Evolutionary conservation across 2,888 invertebrate genomes (phyloP).

Genomic region (Coronaproctus castanopsis): DNA sequence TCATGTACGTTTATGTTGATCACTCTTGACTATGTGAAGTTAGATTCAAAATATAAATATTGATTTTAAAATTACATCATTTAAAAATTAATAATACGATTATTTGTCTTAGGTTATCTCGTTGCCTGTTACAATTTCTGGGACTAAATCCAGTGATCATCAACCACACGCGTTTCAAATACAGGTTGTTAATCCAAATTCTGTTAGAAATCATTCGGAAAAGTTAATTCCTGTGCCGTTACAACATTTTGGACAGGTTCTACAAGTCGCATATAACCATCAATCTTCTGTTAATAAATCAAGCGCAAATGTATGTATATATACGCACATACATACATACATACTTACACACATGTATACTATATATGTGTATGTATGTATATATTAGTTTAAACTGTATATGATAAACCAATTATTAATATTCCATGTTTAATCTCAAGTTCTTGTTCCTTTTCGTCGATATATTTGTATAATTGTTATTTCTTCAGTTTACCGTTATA

Average conservation of each 20-base stretch:
- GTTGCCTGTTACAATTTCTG: constrained; percentile 56
- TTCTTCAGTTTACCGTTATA: too few species aligned
- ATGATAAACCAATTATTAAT: too few species aligned
- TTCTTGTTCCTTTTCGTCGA: too few species aligned
- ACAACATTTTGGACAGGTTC: constrained; percentile 50
- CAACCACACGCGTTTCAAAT: constrained; percentile 51
- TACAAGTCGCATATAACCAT: constrained; percentile 53
- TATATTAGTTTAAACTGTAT: too few species aligned
- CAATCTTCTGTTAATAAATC: constrained; percentile 30
- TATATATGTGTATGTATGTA: too few species aligned
- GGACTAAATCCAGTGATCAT: constrained; percentile 38
- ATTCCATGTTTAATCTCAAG: too few species aligned
- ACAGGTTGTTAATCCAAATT: constrained; percentile 43
- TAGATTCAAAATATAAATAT: background rate
- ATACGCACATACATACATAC: too few species aligned
- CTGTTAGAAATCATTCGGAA: constrained; percentile 16
- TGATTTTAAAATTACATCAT: background rate
- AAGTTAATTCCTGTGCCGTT: constrained; percentile 38
- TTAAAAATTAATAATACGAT: too few species aligned
- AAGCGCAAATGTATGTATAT: constrained; percentile 18
- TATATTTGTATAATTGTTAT: too few species aligned
- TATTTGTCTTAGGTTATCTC: constrained; percentile 42
- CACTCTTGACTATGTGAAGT: too few species aligned
- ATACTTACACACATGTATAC: too few species aligned
- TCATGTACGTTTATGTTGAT: too few species aligned